Evolutionary conservation across 2,113 vertebrate genomes (phyloP), one percentile per base, ranked within the genome.

Genomic region (Apodemus speciosus): DNA sequence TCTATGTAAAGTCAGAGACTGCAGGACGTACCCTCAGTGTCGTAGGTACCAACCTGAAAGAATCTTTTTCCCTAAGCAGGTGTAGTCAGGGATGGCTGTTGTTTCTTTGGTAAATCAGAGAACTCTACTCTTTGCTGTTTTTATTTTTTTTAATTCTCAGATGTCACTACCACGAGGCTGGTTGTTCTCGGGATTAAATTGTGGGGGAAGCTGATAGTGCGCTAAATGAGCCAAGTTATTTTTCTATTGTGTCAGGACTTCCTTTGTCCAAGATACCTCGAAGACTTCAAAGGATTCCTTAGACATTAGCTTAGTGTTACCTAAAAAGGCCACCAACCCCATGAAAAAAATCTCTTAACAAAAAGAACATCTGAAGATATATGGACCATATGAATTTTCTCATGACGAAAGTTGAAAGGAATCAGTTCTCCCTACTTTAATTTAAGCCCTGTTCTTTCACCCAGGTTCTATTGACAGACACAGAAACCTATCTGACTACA

Each of bases 1-100:
- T 95, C 79, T 91, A 68, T 56, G 68, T 60, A 91, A 92, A 92
- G 43, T 53, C 53, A 76, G 95, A 84, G 66, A 95, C 85, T 92
- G 93, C 53, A 96, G 49, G 69, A 88, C 80, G 9, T 71, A 87
- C 84, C 87, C 40, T 69, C 30, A 93, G 35, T 71, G 92, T 88
- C 79, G 88, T 80, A 88, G 25, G 62, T 72, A 89, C 9, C 49
- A 46, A 76, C 46, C 56, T 88, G 86, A 90, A 46, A 87, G 92
- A 92, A 51, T 16, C 10, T 7, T 86, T 85, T 91, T 51, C 32
- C 51, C 40, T 30, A 94, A 88, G 68, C 11, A 88, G 3, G 56
- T 85, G 3, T 46, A 51, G 73, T 95, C 91, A 30, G 46, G 69
- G 73, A 56, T 56, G 58, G 89, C n/a, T 87, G 60, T 20, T 43